Evolutionary conservation across 2,888 invertebrate species (phyloP), one percentile per base, ranked within the genome.

Genomic region (Brenthis daphne): DNA sequence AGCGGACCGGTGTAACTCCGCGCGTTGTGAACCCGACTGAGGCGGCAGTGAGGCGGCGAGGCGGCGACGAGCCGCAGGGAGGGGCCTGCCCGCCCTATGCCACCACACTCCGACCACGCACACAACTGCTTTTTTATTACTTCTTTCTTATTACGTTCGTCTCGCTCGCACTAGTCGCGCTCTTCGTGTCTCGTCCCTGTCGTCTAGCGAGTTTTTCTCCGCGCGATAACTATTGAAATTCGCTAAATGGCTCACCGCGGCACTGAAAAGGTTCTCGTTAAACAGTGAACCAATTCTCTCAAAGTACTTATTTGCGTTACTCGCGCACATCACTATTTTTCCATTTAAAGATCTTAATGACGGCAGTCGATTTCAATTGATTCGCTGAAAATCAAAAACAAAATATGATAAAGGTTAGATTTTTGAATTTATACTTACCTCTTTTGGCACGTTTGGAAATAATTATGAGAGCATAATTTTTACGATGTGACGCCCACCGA

Each of bases 171-270:
- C 89, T 75, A 76, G 75, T 71, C 75, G 77, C 79, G 74, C 76
- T 73, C 73, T 77, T 78, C 81, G 81, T 80, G 77, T 74, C 82
- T 29, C 82, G 81, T 90, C 90, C 81, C 86, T 80, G 81, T 90
- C 89, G 77, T 60, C 78, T 76, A 82, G 81, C 80, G 88, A 89
- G 91, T 91, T 91, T 92, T 92, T 92, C 92, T 91, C 89, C 84
- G 81, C 84, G 90, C 86, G 92, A 90, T 92, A 92, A 91, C 92
- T 92, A 92, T 92, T 91, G 92, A 92, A 92, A 92, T 92, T 92
- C 90, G 92, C 92, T 92, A 92, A 92, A 92, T 87, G 89, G 89
- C 87, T 91, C 89, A 86, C 90, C 88, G 88, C 90, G 88, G 88
- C 86, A 89, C 86, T 90, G 92, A 90, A 92, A 92, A 90, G 91